Evolutionary conservation across 2,888 invertebrate species (phyloP).

Genomic region (Papilio gigon): DNA sequence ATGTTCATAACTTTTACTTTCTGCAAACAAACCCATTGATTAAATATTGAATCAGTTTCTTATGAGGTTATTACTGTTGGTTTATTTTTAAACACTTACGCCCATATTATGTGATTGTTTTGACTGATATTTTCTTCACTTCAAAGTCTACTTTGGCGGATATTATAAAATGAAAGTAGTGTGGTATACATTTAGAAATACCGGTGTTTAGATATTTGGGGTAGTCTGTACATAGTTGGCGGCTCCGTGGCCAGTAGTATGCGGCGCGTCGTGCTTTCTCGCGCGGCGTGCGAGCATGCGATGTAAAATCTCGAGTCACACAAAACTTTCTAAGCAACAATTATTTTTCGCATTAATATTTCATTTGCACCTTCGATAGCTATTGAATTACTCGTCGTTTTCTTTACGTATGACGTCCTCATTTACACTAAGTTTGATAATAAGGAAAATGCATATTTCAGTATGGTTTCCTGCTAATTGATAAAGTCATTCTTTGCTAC

Average conservation of each 20-base stretch:
- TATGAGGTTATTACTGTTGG: not conserved
- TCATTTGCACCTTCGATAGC: slow-evolving; percentile 70
- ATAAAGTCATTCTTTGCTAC: slow-evolving; percentile 1
- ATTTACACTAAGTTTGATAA: slow-evolving; percentile 42
- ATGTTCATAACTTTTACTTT: slow-evolving; percentile 76
- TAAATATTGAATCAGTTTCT: slow-evolving; percentile 24
- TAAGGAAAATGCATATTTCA: slow-evolving; percentile 25
- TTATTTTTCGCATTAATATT: slow-evolving; percentile 81
- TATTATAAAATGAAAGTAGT: slow-evolving; percentile 1
- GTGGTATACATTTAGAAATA: not conserved
- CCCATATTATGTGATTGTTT: not conserved
- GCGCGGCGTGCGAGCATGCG: slow-evolving; percentile 80
- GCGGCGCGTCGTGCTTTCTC: slow-evolving; percentile 76
- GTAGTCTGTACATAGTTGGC: slow-evolving; percentile 44
- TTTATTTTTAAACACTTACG: not conserved
- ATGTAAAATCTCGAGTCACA: slow-evolving; percentile 75
- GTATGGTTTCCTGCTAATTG: slow-evolving; percentile 25
- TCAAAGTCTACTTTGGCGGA: not conserved
- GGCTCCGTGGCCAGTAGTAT: slow-evolving; percentile 42
- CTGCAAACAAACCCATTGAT: slow-evolving; percentile 34
- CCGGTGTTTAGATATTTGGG: slow-evolving; percentile 22
- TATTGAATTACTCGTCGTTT: slow-evolving; percentile 57
- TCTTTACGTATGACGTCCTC: slow-evolving; percentile 47
- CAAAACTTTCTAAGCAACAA: slow-evolving; percentile 82
- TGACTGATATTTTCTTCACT: slow-evolving; percentile 1